Evolutionary conservation across 2,797 vertebrate genomes (phyloP).

Genomic region (Mico argentatus): DNA sequence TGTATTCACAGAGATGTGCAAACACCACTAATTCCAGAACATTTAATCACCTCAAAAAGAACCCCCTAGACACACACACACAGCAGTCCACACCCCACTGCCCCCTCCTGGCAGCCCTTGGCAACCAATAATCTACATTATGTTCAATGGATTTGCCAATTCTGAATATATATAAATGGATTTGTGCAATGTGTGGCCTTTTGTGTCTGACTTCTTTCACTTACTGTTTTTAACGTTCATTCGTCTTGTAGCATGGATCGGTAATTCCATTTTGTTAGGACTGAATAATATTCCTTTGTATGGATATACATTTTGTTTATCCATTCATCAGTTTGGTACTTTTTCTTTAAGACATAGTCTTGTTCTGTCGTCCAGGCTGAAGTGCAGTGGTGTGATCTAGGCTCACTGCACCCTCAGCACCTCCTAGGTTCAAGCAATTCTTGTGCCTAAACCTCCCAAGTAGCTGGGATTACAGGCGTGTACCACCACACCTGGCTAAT

Average conservation of each 20-base stretch:
- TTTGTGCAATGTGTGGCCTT: background rate
- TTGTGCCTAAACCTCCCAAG: background rate
- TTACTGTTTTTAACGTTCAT: background rate
- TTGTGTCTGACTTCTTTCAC: background rate
- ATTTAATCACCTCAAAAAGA: background rate
- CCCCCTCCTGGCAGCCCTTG: background rate
- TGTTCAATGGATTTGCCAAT: background rate
- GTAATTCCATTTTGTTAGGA: background rate
- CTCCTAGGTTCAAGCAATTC: no score
- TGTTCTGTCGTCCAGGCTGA: background rate
- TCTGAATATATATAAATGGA: background rate
- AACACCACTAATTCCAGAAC: background rate
- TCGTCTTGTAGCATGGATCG: background rate
- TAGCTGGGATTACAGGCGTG: background rate
- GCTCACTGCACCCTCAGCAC: background rate
- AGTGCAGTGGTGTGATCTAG: background rate
- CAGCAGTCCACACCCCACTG: background rate
- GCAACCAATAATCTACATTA: background rate
- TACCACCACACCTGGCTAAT: background rate
- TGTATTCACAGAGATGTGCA: background rate
- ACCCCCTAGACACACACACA: no score
- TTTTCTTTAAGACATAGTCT: background rate
- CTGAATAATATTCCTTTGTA: background rate
- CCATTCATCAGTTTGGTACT: background rate
- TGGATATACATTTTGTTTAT: background rate